Percentiles rank a stretch among this genome's conserved stretches.
Conservation (phyloP, 2,113 vertebrate genomes). For the Galeopterus variegatus region DNA sequence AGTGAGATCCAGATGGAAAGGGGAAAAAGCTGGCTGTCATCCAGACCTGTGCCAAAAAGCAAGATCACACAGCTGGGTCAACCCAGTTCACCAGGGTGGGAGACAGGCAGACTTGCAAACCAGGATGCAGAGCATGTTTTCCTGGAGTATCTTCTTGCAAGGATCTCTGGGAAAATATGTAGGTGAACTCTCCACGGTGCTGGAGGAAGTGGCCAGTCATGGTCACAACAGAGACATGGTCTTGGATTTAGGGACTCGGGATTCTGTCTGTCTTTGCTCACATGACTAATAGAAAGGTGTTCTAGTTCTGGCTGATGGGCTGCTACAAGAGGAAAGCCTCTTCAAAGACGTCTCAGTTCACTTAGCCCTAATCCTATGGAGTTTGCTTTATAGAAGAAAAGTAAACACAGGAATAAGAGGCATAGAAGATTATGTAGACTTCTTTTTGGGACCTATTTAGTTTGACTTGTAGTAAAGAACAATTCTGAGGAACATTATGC, state of each 20-base stretch:
- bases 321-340: background rate
- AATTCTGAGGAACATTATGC: conserved; percentile 51
- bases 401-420: conserved; percentile 4
- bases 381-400: conserved; percentile 32
- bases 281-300: background rate
- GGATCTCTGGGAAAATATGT: background rate
- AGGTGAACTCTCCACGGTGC: background rate
- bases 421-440: background rate
- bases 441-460: background rate
- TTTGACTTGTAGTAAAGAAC: conserved; percentile 57
- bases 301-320: background rate
- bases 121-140: background rate
- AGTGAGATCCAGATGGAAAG: background rate
- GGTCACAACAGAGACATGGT: background rate
- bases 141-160: background rate
- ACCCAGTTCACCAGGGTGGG: background rate
- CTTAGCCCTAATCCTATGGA: background rate
- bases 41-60: background rate
- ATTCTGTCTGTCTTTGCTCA: background rate
- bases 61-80: background rate
- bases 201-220: background rate
- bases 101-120: background rate
- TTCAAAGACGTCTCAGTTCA: background rate
- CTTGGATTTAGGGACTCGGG: background rate
- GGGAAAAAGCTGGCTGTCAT: background rate